Evolutionary conservation across 2,888 invertebrate genomes (phyloP), one percentile per base, ranked within the genome.

Genomic region (Drosophila nr. medialis): DNA sequence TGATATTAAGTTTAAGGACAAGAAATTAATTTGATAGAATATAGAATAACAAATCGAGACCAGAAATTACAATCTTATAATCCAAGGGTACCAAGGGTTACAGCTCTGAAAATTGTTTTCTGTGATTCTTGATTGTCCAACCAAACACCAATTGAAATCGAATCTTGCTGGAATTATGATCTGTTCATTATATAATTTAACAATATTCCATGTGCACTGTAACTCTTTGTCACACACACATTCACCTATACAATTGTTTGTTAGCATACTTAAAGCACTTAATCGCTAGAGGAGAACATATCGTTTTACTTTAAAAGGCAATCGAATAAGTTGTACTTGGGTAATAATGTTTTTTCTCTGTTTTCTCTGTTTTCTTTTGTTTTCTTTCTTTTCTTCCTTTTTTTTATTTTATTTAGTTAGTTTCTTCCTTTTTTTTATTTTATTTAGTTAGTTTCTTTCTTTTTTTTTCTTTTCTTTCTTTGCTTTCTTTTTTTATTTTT

Each of bases 261-360:
- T 68, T 27, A 64, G 61, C 58, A 61, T 64, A 74, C 59, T 75
- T 75, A 75, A 75, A 70, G 64, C 70, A 70, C 78, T 78, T 78
- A 78, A 59, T 48, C 48, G 75, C 66, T 71, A 75, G 61, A 29
- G 50, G 66, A 66, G 66, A 79, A 77, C 63, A 79, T 54, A 75
- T 67, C 59, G 66, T 72, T 72, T 67, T 67, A 79, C 71, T 61
- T 72, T 65, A 72, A 72, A 75, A 79, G 79, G 79, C 79, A 71
- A 75, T 79, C 67, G 71, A 71, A 75, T 77, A 65, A 78, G 61
- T 76, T 76, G 74, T 74, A 74, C 73, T 74, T 59, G 60, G 75
- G 68, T 74, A 63, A 42, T 49, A 58, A 45, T 45, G 45, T 24
- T 45, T 42, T 13, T 11, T 42, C 42, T 42, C 42, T 13, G 38